A percentile compares a stretch with the other conserved stretches of the same genome.
Evolutionary conservation across 2,797 vertebrate species (phyloP).

Genomic region (Hippopotamyrus pictus): DNA sequence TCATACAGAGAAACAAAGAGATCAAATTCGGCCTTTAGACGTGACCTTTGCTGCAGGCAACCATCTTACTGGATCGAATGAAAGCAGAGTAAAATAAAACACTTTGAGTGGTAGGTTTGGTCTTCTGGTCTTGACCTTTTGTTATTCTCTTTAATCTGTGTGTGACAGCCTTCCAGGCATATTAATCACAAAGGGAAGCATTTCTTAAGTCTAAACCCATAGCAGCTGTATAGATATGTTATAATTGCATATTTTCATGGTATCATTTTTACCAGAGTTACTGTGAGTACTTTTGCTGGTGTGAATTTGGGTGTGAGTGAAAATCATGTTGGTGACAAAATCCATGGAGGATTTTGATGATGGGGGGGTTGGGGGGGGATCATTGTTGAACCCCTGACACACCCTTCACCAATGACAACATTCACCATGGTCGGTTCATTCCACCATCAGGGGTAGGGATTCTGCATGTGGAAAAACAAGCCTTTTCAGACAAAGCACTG

Average conservation of each 20-base stretch:
- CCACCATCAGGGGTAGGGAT: background rate
- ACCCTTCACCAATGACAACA: background rate
- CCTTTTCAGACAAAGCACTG: background rate
- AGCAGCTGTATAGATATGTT: background rate
- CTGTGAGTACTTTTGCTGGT: background rate
- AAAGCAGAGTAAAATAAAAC: background rate
- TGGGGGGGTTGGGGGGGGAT: background rate
- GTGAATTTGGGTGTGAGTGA: background rate
- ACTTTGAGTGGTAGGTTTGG: background rate
- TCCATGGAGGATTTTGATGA: background rate
- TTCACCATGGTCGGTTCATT: background rate
- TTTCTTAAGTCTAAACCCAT: background rate
- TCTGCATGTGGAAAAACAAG: background rate
- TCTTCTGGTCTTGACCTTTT: background rate
- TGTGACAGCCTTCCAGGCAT: background rate
- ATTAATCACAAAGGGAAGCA: background rate
- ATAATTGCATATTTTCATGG: background rate
- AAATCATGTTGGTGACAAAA: background rate
- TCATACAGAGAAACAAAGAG: background rate
- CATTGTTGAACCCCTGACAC: background rate
- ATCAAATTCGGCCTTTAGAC: background rate
- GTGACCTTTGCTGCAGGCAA: background rate
- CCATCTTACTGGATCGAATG: background rate
- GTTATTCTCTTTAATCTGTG: background rate
- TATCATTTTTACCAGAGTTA: background rate